Percentiles rank a stretch among this genome's conserved stretches.
These are phyloP conservation scores for Vidua macroura DNA, from an alignment of 2,113 vertebrate genomes.

Conservation along the genomic window DNA sequence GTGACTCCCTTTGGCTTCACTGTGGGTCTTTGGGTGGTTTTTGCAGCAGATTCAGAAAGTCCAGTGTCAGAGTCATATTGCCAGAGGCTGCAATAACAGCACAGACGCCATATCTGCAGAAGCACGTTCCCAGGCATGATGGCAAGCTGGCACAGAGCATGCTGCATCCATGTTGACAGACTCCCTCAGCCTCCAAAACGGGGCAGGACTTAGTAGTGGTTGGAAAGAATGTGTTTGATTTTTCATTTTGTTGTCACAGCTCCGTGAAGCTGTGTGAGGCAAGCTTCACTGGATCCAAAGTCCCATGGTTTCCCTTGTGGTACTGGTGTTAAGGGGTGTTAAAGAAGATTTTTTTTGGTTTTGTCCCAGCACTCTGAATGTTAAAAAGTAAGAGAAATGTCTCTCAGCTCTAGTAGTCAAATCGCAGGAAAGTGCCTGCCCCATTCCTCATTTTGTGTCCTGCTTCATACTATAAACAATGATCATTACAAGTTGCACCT, in stretches of 20 bases:
- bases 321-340: background rate
- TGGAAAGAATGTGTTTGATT: background rate
- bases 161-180: rapidly evolving
- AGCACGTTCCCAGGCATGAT: rapidly evolving
- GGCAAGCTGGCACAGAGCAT: rapidly evolving
- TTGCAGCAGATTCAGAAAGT: background rate
- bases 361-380: background rate
- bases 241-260: background rate
- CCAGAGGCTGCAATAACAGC: background rate
- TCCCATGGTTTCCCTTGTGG: background rate
- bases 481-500: conserved; percentile 9
- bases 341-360: background rate
- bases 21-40: background rate
- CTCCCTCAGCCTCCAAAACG: background rate
- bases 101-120: background rate
- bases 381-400: background rate
- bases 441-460: background rate
- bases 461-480: conserved; percentile 16
- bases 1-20: background rate
- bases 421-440: background rate
- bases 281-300: background rate
- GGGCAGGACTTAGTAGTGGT: background rate
- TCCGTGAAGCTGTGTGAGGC: background rate
- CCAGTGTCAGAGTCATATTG: background rate
- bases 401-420: background rate